Percentiles rank a stretch among this genome's conserved stretches.
These are phyloP conservation scores for Vireo altiloquus DNA, from an alignment of 2,113 vertebrate species.

Conservation along the genomic window DNA sequence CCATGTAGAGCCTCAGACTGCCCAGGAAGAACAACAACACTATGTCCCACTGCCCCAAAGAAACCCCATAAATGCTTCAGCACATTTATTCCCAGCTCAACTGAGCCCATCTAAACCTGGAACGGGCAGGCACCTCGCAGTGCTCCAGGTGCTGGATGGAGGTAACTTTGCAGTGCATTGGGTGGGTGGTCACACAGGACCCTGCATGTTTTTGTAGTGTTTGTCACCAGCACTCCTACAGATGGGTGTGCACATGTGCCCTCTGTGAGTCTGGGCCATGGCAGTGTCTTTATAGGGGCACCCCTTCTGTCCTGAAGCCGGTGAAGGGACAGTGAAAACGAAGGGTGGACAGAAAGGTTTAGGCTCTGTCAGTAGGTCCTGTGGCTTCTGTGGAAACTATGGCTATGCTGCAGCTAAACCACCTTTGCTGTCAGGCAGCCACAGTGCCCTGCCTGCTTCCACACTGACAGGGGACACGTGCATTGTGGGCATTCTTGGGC, in stretches of 20 bases:
- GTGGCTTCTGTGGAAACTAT: not conserved
- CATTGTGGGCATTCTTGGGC: not conserved
- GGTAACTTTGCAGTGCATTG: not conserved
- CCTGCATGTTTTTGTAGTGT: accelerated
- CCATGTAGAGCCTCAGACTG: not conserved
- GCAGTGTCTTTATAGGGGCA: accelerated
- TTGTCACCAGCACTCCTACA: accelerated
- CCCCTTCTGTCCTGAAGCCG: not conserved
- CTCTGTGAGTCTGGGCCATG: not conserved
- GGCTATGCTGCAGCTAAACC: not conserved
- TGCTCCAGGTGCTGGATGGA: not conserved
- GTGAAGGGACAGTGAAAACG: not conserved
- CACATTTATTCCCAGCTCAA: not conserved
- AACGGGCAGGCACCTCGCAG: accelerated
- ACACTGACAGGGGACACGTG: not conserved
- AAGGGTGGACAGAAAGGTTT: not conserved
- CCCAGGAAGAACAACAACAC: not conserved
- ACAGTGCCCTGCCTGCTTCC: not conserved
- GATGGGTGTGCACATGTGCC: accelerated
- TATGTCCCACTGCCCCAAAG: not conserved
- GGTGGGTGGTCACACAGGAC: not conserved
- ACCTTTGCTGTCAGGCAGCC: not conserved
- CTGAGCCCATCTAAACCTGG: not conserved
- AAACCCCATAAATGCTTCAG: not conserved
- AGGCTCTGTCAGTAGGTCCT: not conserved